phyloP scores from a whole-genome alignment of 2,113 vertebrate genomes.

The Notarius quadriscutis region DNA sequence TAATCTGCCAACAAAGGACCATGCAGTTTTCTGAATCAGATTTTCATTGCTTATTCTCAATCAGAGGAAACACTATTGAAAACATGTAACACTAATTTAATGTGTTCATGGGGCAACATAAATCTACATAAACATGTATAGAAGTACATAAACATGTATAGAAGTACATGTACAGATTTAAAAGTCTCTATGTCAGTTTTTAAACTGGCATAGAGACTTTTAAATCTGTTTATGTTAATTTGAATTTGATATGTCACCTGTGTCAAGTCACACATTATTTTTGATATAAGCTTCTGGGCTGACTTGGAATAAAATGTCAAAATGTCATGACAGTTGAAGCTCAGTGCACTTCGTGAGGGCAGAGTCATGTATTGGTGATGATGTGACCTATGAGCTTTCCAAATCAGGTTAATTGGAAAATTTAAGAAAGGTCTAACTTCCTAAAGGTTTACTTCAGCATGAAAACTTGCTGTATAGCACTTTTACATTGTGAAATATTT shows the following conservation, averaged over 20 bases:
- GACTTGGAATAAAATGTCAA: not conserved
- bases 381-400: not conserved
- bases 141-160: too few relatives aligned
- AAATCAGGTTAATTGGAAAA: constrained; percentile 1
- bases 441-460: not conserved
- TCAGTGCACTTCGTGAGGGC: not conserved
- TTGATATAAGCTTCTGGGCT: not conserved
- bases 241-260: not conserved
- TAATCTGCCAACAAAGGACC: not conserved
- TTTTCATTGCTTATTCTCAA: not conserved
- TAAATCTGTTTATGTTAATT: not conserved
- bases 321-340: constrained; percentile 17
- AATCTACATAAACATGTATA: not conserved
- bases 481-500: not conserved
- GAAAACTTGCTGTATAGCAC: not conserved
- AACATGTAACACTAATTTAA: not conserved
- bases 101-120: not conserved
- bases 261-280: constrained; percentile 3
- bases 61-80: not conserved
- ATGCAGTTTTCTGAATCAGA: not conserved
- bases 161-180: too few relatives aligned
- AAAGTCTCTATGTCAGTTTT: too few relatives aligned
- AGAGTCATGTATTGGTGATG: not conserved
- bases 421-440: not conserved
- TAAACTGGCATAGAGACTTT: not conserved